phyloP scores from a whole-genome alignment of 2,797 vertebrate genomes.

The Pogoniulus pusillus region DNA sequence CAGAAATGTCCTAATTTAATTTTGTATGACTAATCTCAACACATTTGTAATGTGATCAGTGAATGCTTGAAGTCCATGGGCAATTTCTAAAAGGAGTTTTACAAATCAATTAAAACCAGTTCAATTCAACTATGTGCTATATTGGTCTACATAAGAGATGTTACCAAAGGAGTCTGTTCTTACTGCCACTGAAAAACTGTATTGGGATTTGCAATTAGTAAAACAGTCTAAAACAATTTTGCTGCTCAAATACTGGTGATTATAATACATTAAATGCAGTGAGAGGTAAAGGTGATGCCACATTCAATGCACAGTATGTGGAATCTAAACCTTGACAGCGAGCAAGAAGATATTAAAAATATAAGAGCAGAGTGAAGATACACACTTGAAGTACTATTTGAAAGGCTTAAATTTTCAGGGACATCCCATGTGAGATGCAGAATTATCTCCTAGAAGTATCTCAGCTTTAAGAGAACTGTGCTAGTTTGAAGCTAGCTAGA shows the following conservation, averaged over 20 bases:
- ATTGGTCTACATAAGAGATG: background rate
- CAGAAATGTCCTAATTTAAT: background rate
- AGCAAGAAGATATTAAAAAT: background rate
- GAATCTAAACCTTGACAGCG: background rate
- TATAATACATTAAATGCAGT: background rate
- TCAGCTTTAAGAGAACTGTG: background rate
- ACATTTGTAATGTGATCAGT: background rate
- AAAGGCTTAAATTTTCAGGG: background rate
- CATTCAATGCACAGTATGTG: background rate
- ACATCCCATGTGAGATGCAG: background rate
- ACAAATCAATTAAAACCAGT: background rate
- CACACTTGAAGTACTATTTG: background rate
- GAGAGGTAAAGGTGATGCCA: background rate
- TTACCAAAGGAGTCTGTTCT: background rate
- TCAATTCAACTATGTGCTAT: background rate
- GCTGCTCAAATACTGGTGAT: background rate
- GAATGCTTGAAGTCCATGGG: background rate
- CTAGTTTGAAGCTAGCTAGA: too few species aligned
- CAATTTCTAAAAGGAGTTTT: background rate
- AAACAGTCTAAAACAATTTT: background rate
- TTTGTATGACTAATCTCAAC: background rate
- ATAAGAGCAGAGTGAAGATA: background rate
- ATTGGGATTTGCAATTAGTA: background rate
- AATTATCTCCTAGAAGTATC: background rate
- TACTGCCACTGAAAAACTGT: background rate